These are phyloP conservation scores for Drosophila flavopinicola DNA, from an alignment of 2,888 invertebrate species.

Conservation along the genomic window DNA sequence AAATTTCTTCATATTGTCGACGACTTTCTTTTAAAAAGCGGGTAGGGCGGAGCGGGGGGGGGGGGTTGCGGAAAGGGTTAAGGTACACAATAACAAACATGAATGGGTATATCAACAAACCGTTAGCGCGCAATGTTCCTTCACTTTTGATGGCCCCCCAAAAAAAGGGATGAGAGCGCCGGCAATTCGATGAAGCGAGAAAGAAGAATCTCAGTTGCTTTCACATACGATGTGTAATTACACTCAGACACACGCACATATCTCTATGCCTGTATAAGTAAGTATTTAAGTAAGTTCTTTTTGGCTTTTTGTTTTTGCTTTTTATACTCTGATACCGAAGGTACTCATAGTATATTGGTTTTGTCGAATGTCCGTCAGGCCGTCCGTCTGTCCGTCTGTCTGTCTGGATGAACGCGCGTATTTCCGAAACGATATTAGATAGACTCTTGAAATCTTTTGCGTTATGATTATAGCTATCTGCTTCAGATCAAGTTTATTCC, in stretches of 20 bases:
- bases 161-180: constrained; percentile 36
- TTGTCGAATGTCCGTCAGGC: no score
- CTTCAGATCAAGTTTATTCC: no score
- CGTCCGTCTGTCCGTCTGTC: no score
- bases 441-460: no score
- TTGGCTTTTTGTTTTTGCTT: no score
- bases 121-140: constrained; percentile 63
- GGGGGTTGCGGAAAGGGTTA: background rate
- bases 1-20: constrained; percentile 73
- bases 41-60: no score
- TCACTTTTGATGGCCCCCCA: constrained; percentile 28
- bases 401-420: no score
- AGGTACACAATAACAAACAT: constrained; percentile 27
- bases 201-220: constrained; percentile 33
- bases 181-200: constrained; percentile 43
- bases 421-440: no score
- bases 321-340: no score
- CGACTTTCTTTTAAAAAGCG: constrained; percentile 65
- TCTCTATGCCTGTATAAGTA: background rate
- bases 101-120: constrained; percentile 67
- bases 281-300: background rate
- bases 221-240: constrained; percentile 49
- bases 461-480: no score
- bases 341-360: no score
- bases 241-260: background rate